These are phyloP conservation scores for Apteryx owenii DNA, from an alignment of 2,113 vertebrate species.

Conservation along the genomic window DNA sequence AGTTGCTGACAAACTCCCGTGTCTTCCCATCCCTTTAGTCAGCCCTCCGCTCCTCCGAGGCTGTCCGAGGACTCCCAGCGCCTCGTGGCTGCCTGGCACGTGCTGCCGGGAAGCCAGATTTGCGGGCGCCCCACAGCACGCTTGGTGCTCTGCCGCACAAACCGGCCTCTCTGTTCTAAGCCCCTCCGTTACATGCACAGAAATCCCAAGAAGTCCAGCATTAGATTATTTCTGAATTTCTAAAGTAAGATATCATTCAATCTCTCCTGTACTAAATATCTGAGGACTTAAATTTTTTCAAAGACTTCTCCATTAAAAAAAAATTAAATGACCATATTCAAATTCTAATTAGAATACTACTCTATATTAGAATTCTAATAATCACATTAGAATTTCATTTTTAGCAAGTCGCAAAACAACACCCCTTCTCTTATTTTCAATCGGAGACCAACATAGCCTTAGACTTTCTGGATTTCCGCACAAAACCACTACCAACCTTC, in stretches of 20 bases:
- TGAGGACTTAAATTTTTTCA: not conserved
- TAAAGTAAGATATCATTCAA: not conserved
- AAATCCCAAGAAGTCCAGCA: not conserved
- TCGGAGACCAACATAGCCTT: not conserved
- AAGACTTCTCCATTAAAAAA: not conserved
- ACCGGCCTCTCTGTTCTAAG: not conserved
- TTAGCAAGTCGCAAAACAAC: not conserved
- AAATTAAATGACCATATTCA: not conserved
- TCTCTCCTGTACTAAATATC: not conserved
- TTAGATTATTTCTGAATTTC: not conserved
- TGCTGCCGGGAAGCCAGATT: fast-evolving
- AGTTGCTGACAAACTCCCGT: not conserved
- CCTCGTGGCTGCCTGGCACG: fast-evolving
- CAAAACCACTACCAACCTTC: not conserved
- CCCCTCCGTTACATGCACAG: not conserved
- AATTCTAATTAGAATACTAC: not conserved
- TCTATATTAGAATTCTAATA: not conserved
- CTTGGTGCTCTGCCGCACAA: not conserved
- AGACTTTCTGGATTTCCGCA: not conserved
- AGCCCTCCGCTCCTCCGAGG: not conserved
- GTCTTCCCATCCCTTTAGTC: not conserved
- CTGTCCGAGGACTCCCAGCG: fast-evolving
- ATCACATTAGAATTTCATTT: not conserved
- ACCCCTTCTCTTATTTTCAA: not conserved
- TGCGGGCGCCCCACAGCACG: fast-evolving